Percentiles rank a stretch among this genome's conserved stretches.
Evolutionary conservation across 2,113 vertebrate genomes (phyloP).

Genomic region (Dolichallabes microphthalmus): DNA sequence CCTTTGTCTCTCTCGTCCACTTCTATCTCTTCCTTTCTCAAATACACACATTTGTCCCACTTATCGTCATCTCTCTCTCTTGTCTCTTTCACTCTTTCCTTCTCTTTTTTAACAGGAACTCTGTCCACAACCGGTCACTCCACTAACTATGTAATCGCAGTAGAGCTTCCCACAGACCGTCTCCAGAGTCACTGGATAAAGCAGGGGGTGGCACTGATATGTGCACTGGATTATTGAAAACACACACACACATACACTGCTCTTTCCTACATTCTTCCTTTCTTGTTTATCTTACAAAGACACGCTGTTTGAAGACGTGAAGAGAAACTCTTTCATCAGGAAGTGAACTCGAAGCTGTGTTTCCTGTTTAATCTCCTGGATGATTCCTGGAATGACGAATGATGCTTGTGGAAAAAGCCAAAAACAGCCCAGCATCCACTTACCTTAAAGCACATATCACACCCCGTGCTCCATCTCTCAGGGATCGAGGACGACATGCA

Average conservation of each 20-base stretch:
- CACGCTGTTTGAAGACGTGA: slow-evolving; percentile 1
- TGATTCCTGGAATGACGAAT: not conserved
- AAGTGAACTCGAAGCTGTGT: not conserved
- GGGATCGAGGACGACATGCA: too few relatives aligned
- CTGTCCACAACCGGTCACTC: slow-evolving; percentile 87
- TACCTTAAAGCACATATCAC: too few relatives aligned
- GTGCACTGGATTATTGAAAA: slow-evolving; percentile 83
- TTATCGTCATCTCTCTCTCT: too few relatives aligned
- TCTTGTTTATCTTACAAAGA: not conserved
- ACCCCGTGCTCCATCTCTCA: too few relatives aligned
- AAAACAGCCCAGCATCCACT: too few relatives aligned
- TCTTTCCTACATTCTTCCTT: not conserved
- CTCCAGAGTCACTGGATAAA: slow-evolving; percentile 87
- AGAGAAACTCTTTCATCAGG: not conserved
- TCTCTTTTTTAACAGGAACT: slow-evolving; percentile 70
- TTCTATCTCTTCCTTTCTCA: not conserved
- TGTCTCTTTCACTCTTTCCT: not conserved
- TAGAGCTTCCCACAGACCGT: slow-evolving; percentile 80
- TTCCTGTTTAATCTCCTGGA: not conserved
- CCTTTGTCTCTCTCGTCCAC: not conserved
- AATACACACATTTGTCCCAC: not conserved
- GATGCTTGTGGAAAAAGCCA: too few relatives aligned
- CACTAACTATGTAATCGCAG: slow-evolving; percentile 84
- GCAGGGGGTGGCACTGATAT: slow-evolving; percentile 84
- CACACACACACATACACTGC: not conserved